phyloP scores from a whole-genome alignment of 1,140 invertebrate species.

The Holcopasites calliopsidis region DNA sequence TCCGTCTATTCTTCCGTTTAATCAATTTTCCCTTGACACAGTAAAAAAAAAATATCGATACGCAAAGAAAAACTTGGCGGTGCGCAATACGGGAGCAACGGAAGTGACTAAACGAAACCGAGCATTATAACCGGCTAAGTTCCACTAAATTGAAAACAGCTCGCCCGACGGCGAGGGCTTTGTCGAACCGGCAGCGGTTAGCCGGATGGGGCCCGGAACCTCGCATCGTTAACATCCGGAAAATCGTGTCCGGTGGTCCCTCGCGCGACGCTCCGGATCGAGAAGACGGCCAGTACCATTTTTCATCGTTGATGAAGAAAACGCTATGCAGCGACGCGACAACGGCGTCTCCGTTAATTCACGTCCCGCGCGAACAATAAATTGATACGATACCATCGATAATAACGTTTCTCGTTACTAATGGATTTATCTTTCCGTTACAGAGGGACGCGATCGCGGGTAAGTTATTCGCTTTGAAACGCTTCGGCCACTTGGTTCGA shows the following conservation, averaged over 20 bases:
- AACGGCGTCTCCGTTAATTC: conserved; percentile 60
- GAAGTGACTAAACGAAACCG: conserved; percentile 47
- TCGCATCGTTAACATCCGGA: conserved; percentile 59
- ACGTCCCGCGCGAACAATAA: conserved; percentile 35
- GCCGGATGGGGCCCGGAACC: conserved; percentile 56
- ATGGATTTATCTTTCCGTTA: too few species aligned
- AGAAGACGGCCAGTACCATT: conserved; percentile 53
- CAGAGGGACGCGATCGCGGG: too few species aligned
- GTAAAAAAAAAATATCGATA: neutral
- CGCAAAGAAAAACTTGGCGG: neutral
- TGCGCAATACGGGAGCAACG: neutral
- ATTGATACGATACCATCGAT: conserved; percentile 53
- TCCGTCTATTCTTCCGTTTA: neutral
- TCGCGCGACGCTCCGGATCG: neutral
- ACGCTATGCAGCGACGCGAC: conserved; percentile 39
- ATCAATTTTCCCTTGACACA: neutral
- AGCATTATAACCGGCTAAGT: conserved; percentile 32
- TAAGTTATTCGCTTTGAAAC: too few species aligned
- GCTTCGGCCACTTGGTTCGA: too few species aligned
- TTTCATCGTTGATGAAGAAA: conserved; percentile 54
- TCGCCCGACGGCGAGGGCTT: neutral
- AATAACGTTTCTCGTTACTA: conserved; percentile 47
- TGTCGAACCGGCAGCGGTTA: neutral
- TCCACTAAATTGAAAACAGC: conserved; percentile 45
- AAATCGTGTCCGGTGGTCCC: conserved; percentile 46